Percentiles rank a stretch among this genome's conserved stretches.
These are phyloP conservation scores for Ailuropoda melanoleuca DNA, from an alignment of 2,113 vertebrate genomes.

Conservation along the genomic window DNA sequence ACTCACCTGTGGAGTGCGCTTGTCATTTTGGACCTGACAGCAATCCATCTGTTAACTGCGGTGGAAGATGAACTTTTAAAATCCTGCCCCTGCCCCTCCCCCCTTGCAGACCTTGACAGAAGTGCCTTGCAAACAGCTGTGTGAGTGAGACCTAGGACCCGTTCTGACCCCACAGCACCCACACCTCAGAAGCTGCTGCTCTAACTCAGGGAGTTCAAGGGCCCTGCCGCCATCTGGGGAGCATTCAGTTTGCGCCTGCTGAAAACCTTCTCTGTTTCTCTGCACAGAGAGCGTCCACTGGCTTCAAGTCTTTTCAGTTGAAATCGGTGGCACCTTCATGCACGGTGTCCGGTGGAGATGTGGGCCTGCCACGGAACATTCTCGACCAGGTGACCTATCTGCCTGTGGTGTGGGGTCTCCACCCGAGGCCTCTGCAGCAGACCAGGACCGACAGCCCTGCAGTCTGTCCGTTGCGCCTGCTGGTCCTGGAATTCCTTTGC, in stretches of 20 bases:
- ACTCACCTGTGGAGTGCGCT: fast-evolving
- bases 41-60: background rate
- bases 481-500: background rate
- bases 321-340: background rate
- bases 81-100: fast-evolving
- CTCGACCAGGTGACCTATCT: too few species aligned
- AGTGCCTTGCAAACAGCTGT: conserved; percentile 29
- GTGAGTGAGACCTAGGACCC: background rate
- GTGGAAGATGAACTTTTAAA: background rate
- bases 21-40: fast-evolving
- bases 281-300: background rate
- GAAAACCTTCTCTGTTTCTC: background rate
- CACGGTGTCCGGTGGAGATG: fast-evolving
- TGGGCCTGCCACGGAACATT: background rate
- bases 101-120: background rate
- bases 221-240: background rate
- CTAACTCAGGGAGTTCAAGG: background rate
- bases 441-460: background rate
- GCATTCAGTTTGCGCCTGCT: background rate
- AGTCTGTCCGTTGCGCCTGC: background rate
- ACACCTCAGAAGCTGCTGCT: background rate
- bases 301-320: background rate
- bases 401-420: background rate
- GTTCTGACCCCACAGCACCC: background rate
- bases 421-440: background rate